Conservation (phyloP, 2,113 vertebrate genomes). For the Morone saxatilis region DNA sequence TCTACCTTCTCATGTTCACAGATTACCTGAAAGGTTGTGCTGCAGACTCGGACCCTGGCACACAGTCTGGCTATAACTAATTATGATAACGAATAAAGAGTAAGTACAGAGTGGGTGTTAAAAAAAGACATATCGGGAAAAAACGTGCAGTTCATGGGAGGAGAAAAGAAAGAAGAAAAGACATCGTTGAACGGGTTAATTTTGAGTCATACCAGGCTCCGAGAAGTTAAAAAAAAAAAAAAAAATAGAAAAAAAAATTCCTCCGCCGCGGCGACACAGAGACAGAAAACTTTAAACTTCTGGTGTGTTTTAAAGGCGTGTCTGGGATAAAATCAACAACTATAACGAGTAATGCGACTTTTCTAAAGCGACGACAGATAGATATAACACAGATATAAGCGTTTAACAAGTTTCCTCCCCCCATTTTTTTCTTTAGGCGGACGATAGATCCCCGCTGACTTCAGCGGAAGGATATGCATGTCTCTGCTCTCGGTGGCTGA, state of each 20-base stretch:
- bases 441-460: conserved; percentile 70
- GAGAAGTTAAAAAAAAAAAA: conserved; percentile 70
- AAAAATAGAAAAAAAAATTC: conserved; percentile 86
- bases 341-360: fast-evolving
- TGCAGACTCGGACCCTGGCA: neutral
- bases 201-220: conserved; percentile 82
- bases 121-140: conserved; percentile 36
- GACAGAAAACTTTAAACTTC: conserved; percentile 43
- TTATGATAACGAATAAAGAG: neutral
- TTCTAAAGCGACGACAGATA: fast-evolving
- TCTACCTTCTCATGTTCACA: neutral
- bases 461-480: conserved; percentile 82
- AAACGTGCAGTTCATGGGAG: conserved; percentile 49
- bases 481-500: conserved; percentile 10
- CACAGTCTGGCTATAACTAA: neutral
- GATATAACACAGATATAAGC: neutral
- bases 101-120: conserved; percentile 43
- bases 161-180: conserved; percentile 47
- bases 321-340: fast-evolving
- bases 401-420: neutral
- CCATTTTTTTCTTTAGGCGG: conserved; percentile 2
- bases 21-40: conserved; percentile 18
- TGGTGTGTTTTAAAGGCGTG: neutral
- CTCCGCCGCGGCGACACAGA: conserved; percentile 81
- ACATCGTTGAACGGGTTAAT: conserved; percentile 79